Base-by-base conservation (phyloP, 2,888 invertebrate genomes). In the Gymnosoma rotundatum region DNA sequence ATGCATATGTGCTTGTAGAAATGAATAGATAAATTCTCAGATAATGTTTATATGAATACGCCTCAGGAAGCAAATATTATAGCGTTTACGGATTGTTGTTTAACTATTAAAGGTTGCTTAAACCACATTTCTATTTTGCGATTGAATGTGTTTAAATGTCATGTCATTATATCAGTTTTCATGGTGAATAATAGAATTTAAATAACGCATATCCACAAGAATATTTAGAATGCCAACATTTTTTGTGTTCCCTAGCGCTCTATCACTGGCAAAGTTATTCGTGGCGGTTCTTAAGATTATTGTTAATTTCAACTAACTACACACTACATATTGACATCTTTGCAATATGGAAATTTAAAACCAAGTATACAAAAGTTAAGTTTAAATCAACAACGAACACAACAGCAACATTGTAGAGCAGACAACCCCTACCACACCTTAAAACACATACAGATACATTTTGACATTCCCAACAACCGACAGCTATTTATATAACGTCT, bases 101-200 rank as follows among this genome's bases (percentile, higher is more conserved):
- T 56, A 20, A 12, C 25, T 58, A 50, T 63, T 48, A 78, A 74
- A 84, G 74, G 64, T 60, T 81, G 63, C 64, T 76, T 70, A 78
- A 84, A 81, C 78, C 74, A 74, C 78, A 81, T 78, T 84, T 81
- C 64, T 81, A 78, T 74, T 81, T 75, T 61, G 70, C 78, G 81
- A 74, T 66, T 81, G 81, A 78, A 78, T 84, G 81, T 70, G 74
- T 61, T 81, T 61, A 81, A 84, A 81, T 84, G 84, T 81, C 84
- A 84, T 81, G 78, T 82, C 70, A 70, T 21, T 64, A 81, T 81
- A 78, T 78, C 81, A 78, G 81, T 78, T 78, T 70, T 70, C 70
- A 74, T 78, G 80, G 78, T 78, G 81, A 78, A 78, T 84, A 84
- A 81, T 78, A 78, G 45, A 73, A 84, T 81, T 84, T 81, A 38